Percentiles rank a stretch among this genome's conserved stretches.
phyloP scores from a whole-genome alignment of 2,113 vertebrate genomes.

The Speoplatyrhinus poulsoni region DNA sequence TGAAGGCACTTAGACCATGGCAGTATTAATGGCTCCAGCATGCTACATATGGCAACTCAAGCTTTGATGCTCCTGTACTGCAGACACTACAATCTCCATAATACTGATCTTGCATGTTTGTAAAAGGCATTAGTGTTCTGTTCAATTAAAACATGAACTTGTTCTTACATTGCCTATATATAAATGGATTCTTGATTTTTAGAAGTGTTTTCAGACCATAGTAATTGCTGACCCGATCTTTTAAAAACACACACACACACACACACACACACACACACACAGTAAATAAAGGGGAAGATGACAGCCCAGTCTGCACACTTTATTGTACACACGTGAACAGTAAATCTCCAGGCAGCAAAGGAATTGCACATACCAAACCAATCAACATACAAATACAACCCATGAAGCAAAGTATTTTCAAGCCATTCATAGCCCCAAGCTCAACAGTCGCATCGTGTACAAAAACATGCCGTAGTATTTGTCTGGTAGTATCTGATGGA shows the following conservation, averaged over 20 bases:
- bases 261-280: no score
- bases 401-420: slow-evolving; percentile 12
- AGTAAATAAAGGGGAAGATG: background rate
- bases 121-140: slow-evolving; percentile 12
- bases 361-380: slow-evolving; percentile 45
- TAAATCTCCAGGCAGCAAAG: slow-evolving; percentile 62
- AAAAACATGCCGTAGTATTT: background rate
- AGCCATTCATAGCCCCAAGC: background rate
- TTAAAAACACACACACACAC: no score
- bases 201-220: background rate
- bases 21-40: background rate
- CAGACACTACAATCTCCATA: slow-evolving; percentile 20
- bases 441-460: slow-evolving; percentile 35
- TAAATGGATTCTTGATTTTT: background rate
- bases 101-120: slow-evolving; percentile 4
- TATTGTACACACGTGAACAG: slow-evolving; percentile 72
- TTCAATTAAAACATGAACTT: slow-evolving; percentile 36
- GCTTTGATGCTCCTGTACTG: background rate
- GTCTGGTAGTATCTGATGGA: slow-evolving; percentile 20
- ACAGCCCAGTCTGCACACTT: slow-evolving; percentile 68
- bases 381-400: background rate
- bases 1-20: no score
- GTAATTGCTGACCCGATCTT: background rate
- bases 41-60: background rate
- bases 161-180: background rate